Evolutionary conservation across 2,888 invertebrate species (phyloP), one percentile per base, ranked within the genome.

Genomic region (Mythimna vitellina): DNA sequence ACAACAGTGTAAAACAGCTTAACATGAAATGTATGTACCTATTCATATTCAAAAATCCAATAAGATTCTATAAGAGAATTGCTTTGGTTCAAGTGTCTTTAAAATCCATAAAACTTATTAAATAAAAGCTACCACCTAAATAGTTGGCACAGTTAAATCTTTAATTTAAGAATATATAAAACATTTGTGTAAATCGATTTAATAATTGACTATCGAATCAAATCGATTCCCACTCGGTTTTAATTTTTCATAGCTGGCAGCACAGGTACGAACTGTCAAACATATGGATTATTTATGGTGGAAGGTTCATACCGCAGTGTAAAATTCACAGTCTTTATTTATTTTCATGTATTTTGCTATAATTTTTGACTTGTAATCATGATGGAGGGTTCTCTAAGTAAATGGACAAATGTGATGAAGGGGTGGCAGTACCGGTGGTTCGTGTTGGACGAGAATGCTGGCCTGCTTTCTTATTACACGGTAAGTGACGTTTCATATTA

Each of bases 391-490:
- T 98, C 99, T 78, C 96, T 99, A 80, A 99, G 98, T 96, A 99
- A 99, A 97, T 99, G 99, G 99, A 99, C 99, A 85, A 99, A 99
- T 97, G 98, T 99, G 91, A 98, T 99, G 97, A 99, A 98, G 94
- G 99, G 99, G 85, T 99, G 99, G 99, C 99, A 99, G 95, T 99
- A 99, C 96, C 97, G 99, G 86, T 99, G 99, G 99, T 99, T 99
- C 96, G 99, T 99, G 88, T 96, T 99, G 88, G 99, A 99, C 96
- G 99, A 99, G 94, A 99, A 98, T 95, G 98, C 99, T 87, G 99
- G 99, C 67, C 97, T 99, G 78, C 97, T 99, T 75, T 99, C 99
- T 10, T 99, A 99, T 95, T 99, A 99, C 93, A 99, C 99, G 94
- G 99, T 99, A 96, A 97, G 98, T 97, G 95, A 94, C 95, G 92